Evolutionary conservation across 2,888 invertebrate species (phyloP).

Genomic region (Epirrhoe alternata): DNA sequence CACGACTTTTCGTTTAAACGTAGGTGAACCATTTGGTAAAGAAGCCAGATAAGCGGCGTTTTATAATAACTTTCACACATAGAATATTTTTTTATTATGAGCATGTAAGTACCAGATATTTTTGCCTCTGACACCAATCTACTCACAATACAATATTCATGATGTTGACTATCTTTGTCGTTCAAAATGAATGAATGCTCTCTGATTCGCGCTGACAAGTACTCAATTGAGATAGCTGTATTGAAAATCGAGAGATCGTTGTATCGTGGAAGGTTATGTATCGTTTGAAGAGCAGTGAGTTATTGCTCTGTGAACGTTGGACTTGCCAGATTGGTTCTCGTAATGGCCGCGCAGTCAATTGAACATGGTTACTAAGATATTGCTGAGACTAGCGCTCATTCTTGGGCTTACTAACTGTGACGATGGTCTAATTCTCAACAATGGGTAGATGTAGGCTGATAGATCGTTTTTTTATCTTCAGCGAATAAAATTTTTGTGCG

Average conservation of each 20-base stretch:
- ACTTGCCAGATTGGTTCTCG: slow-evolving; percentile 49
- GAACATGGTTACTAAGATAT: slow-evolving; percentile 14
- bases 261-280: slow-evolving; percentile 17
- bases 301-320: slow-evolving; percentile 55
- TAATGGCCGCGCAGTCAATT: slow-evolving; percentile 30
- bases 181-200: slow-evolving; percentile 53
- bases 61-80: too few relatives aligned
- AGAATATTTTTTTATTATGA: too few relatives aligned
- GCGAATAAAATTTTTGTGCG: too few relatives aligned
- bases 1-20: too few relatives aligned
- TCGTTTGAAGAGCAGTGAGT: slow-evolving; percentile 46
- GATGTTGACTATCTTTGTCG: background rate
- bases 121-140: too few relatives aligned
- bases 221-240: slow-evolving; percentile 72
- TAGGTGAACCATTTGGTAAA: too few relatives aligned
- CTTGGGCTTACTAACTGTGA: background rate
- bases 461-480: too few relatives aligned
- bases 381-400: background rate
- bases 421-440: too few relatives aligned
- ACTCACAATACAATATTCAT: too few relatives aligned
- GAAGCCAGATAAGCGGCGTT: too few relatives aligned
- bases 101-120: too few relatives aligned
- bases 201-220: slow-evolving; percentile 63
- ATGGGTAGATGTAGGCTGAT: too few relatives aligned
- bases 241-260: slow-evolving; percentile 54